Evolutionary conservation across 2,797 vertebrate species (phyloP), one percentile per base, ranked within the genome.

Genomic region (Falco biarmicus): DNA sequence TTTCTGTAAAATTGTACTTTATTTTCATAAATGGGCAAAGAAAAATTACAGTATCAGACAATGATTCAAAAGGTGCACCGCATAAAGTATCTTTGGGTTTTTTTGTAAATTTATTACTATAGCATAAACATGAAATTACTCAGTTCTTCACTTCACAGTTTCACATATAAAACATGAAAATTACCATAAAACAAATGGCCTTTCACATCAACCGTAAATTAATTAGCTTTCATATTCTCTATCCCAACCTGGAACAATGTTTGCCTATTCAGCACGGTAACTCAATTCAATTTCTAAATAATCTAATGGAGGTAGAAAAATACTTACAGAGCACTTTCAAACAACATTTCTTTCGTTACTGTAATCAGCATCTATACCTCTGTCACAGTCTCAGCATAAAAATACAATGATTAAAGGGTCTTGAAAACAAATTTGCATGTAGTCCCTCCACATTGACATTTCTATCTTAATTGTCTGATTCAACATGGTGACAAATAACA

Each of bases 201-300:
- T 93, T 94, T 85, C 24, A 79, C 28, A 82, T 79, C 37, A 87
- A 61, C 60, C 53, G 18, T 77, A 90, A 78, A 92, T 54, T n/a
- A 96, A 92, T 89, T 8, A 6, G 45, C 61, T 80, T 89, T 68
- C 56, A 80, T 77, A 68, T 68, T 89, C 71, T 93, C 66, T 80
- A 61, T 39, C 31, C 34, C 53, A 90, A 3, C 15, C 16, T 83
- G 81, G 80, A 95, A 89, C 34, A 84, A 57, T 0, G 6, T 65
- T 83, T 92, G 71, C 53, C 75, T 83, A 57, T 26, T 87, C 48
- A 90, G 83, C 56, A 66, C 6, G 8, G 10, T 51, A 92, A 94
- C 37, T 89, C 48, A 74, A 91, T 83, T 90, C 60, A 77, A 87
- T 92, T 87, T 95, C 70, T 78, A 88, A 90, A 88, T 86, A 73